phyloP scores from a whole-genome alignment of 2,888 invertebrate species.

The Nudaria mundana region DNA sequence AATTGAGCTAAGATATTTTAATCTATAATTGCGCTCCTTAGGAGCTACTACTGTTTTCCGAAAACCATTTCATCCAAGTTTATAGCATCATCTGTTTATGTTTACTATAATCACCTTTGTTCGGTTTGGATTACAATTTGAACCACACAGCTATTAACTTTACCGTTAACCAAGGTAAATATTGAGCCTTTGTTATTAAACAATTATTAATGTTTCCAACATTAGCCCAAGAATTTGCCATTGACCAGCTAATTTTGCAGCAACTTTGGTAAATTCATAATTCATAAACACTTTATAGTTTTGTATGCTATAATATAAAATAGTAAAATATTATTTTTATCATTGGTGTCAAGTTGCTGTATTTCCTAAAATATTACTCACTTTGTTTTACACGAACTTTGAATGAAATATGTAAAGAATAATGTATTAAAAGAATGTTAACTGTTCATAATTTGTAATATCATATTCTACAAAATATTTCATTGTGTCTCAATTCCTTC shows the following conservation, averaged over 20 bases:
- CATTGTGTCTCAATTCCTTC: no score
- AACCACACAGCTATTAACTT: conserved; percentile 21
- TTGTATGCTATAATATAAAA: neutral
- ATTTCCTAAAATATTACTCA: no score
- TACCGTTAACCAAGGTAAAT: conserved; percentile 40
- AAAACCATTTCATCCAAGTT: neutral
- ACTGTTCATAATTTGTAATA: no score
- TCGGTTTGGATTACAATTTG: conserved; percentile 14
- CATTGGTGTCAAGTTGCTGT: conserved; percentile 7
- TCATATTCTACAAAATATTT: no score
- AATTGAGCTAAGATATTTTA: no score
- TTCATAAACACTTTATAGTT: conserved; percentile 2
- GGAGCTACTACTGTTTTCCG: no score
- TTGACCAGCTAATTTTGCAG: conserved; percentile 23
- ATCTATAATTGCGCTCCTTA: no score
- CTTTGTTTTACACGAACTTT: no score
- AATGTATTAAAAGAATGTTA: no score
- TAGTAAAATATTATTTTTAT: neutral
- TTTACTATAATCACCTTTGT: conserved; percentile 16
- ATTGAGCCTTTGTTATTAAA: conserved; percentile 43
- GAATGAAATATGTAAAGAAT: no score
- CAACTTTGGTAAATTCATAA: conserved; percentile 6
- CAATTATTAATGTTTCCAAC: conserved; percentile 44
- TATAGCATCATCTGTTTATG: no score
- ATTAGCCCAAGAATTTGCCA: conserved; percentile 29